Conservation (phyloP, 2,888 invertebrate genomes). For the Leuctra nigra region DNA sequence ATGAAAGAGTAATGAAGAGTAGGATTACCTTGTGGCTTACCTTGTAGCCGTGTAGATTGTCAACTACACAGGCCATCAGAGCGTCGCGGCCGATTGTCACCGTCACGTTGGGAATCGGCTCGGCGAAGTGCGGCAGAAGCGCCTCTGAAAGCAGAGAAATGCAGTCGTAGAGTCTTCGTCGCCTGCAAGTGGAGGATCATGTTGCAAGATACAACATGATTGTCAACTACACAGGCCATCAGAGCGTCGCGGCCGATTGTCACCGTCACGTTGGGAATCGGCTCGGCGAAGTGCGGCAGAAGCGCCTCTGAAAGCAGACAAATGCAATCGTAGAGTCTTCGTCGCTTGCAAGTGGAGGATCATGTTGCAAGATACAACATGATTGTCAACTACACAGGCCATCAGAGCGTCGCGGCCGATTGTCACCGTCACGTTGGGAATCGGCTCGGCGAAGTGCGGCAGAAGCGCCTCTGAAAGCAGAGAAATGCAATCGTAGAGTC, state of each 20-base stretch:
- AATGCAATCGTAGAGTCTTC: not conserved
- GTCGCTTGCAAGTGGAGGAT: no score
- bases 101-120: constrained; percentile 40
- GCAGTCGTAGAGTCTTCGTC: not conserved
- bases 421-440: constrained; percentile 40
- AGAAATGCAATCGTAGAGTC: constrained; percentile 8
- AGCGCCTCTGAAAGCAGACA: constrained; percentile 33
- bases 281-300: constrained; percentile 39
- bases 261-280: constrained; percentile 40
- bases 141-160: constrained; percentile 33
- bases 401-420: constrained; percentile 39
- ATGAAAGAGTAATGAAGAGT: not conserved
- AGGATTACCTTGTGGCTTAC: constrained; percentile 31
- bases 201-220: no score
- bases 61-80: constrained; percentile 39
- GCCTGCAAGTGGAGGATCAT: no score
- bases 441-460: constrained; percentile 39
- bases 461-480: constrained; percentile 34
- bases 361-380: no score
- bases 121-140: constrained; percentile 39
- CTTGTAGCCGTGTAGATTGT: constrained; percentile 39
- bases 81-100: constrained; percentile 40
- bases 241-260: constrained; percentile 39
- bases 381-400: constrained; percentile 40
- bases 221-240: constrained; percentile 40